Evolutionary conservation across 2,113 vertebrate genomes (phyloP).

Genomic region (Oplegnathus fasciatus): DNA sequence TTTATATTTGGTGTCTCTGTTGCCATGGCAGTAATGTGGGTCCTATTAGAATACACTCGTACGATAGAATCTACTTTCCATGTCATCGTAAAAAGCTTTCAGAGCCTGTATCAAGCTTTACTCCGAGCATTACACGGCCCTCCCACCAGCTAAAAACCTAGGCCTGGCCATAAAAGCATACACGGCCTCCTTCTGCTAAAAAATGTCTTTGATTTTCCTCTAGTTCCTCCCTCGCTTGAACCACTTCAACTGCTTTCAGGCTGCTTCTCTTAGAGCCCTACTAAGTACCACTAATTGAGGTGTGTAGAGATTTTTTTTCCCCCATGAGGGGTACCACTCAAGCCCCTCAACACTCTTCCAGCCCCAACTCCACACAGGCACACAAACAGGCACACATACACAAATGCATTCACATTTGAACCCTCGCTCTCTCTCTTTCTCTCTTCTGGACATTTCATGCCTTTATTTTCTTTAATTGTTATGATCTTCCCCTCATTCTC

Average conservation of each 20-base stretch:
- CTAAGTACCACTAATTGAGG: slow-evolving; percentile 78
- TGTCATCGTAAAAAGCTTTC: slow-evolving; percentile 70
- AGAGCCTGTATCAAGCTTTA: slow-evolving; percentile 47
- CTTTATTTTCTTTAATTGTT: slow-evolving; percentile 47
- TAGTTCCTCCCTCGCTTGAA: slow-evolving; percentile 56
- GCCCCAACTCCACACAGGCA: slow-evolving; percentile 3
- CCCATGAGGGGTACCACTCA: slow-evolving; percentile 35
- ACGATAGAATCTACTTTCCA: slow-evolving; percentile 64
- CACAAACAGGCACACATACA: slow-evolving; percentile 17
- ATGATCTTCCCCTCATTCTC: slow-evolving; percentile 33
- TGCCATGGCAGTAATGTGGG: slow-evolving; percentile 80
- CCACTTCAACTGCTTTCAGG: slow-evolving; percentile 75
- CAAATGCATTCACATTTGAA: slow-evolving; percentile 16
- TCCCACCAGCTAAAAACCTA: slow-evolving; percentile 44
- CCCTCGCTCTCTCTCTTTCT: not conserved
- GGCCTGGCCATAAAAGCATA: slow-evolving; percentile 55
- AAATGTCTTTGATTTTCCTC: slow-evolving; percentile 73
- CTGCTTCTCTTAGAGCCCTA: slow-evolving; percentile 47
- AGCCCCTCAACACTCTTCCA: slow-evolving; percentile 21
- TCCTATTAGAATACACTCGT: slow-evolving; percentile 70
- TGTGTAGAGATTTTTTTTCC: slow-evolving; percentile 54
- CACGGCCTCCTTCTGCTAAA: slow-evolving; percentile 31
- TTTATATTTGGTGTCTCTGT: slow-evolving; percentile 71
- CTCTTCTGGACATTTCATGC: slow-evolving; percentile 17
- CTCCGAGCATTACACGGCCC: slow-evolving; percentile 27